These are phyloP conservation scores for Oostethus manadensis DNA, from an alignment of 2,113 vertebrate species.

Conservation along the genomic window DNA sequence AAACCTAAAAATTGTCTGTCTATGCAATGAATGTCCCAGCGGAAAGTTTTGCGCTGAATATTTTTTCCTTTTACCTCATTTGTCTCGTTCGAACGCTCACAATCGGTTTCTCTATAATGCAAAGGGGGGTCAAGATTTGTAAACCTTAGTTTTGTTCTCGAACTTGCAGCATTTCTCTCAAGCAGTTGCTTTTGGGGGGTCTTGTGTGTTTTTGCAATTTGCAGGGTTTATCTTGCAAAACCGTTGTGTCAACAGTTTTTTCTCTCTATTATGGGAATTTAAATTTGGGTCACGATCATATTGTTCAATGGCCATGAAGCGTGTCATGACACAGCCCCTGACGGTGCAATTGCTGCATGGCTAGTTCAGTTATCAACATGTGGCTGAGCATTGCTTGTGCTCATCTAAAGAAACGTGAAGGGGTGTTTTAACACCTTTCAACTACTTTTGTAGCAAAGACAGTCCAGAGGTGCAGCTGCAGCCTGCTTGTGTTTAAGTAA, in stretches of 20 bases:
- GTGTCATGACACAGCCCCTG: slow-evolving; percentile 5
- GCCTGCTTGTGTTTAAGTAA: background rate
- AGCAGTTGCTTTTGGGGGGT: too few species aligned
- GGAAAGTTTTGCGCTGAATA: too few species aligned
- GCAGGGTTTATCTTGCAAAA: background rate
- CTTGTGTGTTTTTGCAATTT: too few species aligned
- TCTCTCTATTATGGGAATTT: slow-evolving; percentile 6
- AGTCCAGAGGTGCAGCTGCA: slow-evolving; percentile 2
- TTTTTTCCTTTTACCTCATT: too few species aligned
- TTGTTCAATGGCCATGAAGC: slow-evolving; percentile 6
- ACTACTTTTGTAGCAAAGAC: slow-evolving; percentile 12
- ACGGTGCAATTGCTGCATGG: slow-evolving; percentile 5
- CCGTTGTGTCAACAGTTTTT: background rate
- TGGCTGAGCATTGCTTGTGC: slow-evolving; percentile 12
- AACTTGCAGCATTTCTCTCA: too few species aligned
- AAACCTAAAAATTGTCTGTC: too few species aligned
- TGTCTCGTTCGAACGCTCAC: too few species aligned
- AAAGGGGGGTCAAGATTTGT: too few species aligned
- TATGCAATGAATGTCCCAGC: too few species aligned
- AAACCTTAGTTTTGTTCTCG: too few species aligned
- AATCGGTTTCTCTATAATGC: too few species aligned
- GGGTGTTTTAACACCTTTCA: slow-evolving; percentile 8
- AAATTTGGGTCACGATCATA: slow-evolving; percentile 11
- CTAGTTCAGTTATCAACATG: slow-evolving; percentile 11
- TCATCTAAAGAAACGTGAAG: background rate